Evolutionary conservation across 1,140 invertebrate genomes (phyloP), one percentile per base, ranked within the genome.

Genomic region (Teleopsis dalmanni): DNA sequence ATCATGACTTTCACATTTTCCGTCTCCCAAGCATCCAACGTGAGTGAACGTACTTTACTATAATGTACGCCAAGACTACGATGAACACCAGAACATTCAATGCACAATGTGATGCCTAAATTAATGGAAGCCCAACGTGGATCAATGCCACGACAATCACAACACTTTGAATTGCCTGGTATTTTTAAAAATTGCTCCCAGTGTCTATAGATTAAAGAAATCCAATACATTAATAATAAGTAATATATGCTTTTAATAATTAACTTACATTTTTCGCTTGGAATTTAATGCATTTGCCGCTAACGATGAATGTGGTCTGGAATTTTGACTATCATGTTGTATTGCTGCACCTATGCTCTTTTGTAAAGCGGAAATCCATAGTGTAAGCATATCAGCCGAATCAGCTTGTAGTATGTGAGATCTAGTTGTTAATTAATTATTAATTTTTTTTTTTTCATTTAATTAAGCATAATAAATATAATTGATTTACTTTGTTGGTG

Each of bases 111-210:
- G 21, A 95, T 93, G 46, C 95, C 96, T 48, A 98, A 75, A 72
- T 99, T 99, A 42, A 98, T 91, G 66, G 91, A 95, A 21, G 95
- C 91, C 96, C 96, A 99, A 43, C 83, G 81, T 2, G 96, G 95
- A 69, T 94, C 86, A 31, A 78, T 71, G 52, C 76, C 78, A 36
- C 82, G 81, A 70, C 94, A 97, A 74, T 97, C 94, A 71, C 91
- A 95, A 65, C 94, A 97, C 19, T 72, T 60, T 53, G 89, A 82
- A 67, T 97, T 96, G 6, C 93, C 93, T 4, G 89, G 84, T 57
- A 95, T 86, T 59, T 84, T 84, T 0, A 91, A 64, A 23, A 96
- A 73, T 62, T 88, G 84, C 65, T 91, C 86, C 80, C 86, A 87
- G 40, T 69, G 59, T 6, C 68, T 68, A 48, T 21, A 44, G 34